Percentiles rank a stretch among this genome's conserved stretches.
Conservation (phyloP, 2,113 vertebrate genomes). For the Caranx ignobilis region DNA sequence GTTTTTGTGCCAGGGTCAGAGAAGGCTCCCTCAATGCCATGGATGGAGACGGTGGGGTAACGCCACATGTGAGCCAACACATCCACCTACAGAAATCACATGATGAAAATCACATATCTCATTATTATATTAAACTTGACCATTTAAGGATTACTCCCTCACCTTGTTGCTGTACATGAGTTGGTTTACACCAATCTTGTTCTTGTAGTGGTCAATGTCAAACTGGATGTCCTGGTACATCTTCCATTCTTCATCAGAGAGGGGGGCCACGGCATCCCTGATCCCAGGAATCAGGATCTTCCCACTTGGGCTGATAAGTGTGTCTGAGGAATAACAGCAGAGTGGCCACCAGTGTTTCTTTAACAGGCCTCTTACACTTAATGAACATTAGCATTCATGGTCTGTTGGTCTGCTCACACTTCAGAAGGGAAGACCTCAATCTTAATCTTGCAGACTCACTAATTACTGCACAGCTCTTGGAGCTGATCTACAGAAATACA, state of each 20-base stretch:
- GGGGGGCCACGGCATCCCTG: slow-evolving; percentile 83
- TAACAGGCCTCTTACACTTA: not conserved
- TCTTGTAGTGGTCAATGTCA: slow-evolving; percentile 86
- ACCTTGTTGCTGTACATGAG: slow-evolving; percentile 93
- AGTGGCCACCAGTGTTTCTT: not conserved
- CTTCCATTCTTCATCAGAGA: slow-evolving; percentile 87
- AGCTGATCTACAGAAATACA: too few relatives aligned
- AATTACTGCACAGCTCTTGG: not conserved
- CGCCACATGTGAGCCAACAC: slow-evolving; percentile 90
- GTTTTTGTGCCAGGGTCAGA: slow-evolving; percentile 89
- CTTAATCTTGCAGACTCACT: not conserved
- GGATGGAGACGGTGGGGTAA: slow-evolving; percentile 91
- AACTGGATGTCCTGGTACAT: slow-evolving; percentile 87
- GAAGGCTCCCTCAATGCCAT: slow-evolving; percentile 93
- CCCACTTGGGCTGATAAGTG: slow-evolving; percentile 89
- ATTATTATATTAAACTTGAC: too few relatives aligned
- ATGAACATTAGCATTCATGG: not conserved
- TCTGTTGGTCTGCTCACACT: not conserved
- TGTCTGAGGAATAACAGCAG: slow-evolving; percentile 78
- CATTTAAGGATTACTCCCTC: not conserved
- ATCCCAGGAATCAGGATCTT: slow-evolving; percentile 91
- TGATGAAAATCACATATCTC: not conserved
- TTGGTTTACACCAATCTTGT: slow-evolving; percentile 81
- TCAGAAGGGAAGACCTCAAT: not conserved
- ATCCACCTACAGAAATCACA: slow-evolving; percentile 85